Evolutionary conservation across 2,113 vertebrate species (phyloP).

Genomic region (Penelope pileata): DNA sequence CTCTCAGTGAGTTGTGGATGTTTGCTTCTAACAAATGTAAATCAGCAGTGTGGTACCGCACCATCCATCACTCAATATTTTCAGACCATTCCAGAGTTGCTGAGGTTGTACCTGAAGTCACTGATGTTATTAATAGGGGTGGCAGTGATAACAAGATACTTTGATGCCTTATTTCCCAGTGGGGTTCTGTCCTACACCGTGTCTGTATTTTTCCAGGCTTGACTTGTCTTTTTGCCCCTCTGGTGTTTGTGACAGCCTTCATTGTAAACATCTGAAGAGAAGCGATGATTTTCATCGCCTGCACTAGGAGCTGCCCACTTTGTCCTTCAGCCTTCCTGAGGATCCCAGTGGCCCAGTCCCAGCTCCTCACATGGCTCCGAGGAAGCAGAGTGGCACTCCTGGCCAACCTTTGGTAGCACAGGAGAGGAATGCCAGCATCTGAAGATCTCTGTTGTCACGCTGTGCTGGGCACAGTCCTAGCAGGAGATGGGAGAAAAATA

Average conservation of each 20-base stretch:
- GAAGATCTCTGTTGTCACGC: background rate
- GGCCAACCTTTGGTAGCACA: background rate
- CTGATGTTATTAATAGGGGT: slow-evolving; percentile 28
- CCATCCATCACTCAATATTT: slow-evolving; percentile 32
- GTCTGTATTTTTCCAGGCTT: slow-evolving; percentile 35
- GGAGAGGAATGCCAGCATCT: background rate
- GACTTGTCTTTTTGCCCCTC: background rate
- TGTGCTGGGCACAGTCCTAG: background rate
- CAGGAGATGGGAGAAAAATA: slow-evolving; percentile 20
- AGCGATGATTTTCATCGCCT: background rate
- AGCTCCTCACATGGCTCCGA: background rate
- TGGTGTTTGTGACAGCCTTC: slow-evolving; percentile 19
- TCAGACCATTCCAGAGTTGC: slow-evolving; percentile 27
- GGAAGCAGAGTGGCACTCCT: background rate
- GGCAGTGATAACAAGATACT: slow-evolving; percentile 23
- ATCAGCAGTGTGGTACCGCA: background rate
- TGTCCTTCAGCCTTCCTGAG: background rate
- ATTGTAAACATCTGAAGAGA: background rate
- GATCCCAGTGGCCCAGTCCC: background rate
- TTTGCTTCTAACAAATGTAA: slow-evolving; percentile 50
- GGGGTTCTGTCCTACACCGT: background rate
- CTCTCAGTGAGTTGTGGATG: background rate
- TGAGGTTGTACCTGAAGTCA: slow-evolving; percentile 36
- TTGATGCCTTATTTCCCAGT: slow-evolving; percentile 29
- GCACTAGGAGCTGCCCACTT: background rate